Evolutionary conservation across 2,113 vertebrate genomes (phyloP), one percentile per base, ranked within the genome.

Genomic region (Capricornis sumatraensis): DNA sequence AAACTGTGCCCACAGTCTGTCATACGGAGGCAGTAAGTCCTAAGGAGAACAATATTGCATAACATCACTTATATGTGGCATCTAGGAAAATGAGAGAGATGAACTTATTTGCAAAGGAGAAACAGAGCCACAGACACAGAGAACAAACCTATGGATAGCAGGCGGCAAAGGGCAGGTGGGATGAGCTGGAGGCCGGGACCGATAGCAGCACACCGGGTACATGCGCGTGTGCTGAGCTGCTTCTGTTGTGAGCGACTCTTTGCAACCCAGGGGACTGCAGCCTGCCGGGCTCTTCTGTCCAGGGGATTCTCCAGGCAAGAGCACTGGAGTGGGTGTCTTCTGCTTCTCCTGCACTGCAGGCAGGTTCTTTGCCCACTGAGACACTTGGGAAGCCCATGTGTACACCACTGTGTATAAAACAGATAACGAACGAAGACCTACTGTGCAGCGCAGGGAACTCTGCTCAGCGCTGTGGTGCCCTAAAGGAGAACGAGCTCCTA

Each of bases 231-330:
- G 64, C 64, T 21, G 64, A 19, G 64, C 17, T 67, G 64, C 33
- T 36, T 36, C 8, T 10, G 64, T 10, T 19, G 8, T 19, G 64
- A 0, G 17, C 0, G 17, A 36, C 64, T 67, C 33, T 60, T 5
- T 36, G 64, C 2, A 0, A 36, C n/a, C 64, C 33, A n/a, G 5
- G 0, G 64, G 8, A 36, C 64, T 36, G n/a, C 0, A 67, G 33
- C 64, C 64, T 9, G n/a, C 64, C 33, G 0, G 64, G 33, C 64
- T 67, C 64, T 11, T 19, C 64, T 36, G 33, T n/a, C 33, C 8
- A 0, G 9, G 62, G 16, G 64, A 19, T 9, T 21, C 64, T 36
- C 64, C 64, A 67, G 64, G 64, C 64, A 9, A 36, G 8, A 36
- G n/a, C 5, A 5, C 33, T 21, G 64, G 33, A 36, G 64, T 11